These are phyloP conservation scores for Dicycla oo DNA, from an alignment of 2,888 invertebrate genomes.

Conservation along the genomic window DNA sequence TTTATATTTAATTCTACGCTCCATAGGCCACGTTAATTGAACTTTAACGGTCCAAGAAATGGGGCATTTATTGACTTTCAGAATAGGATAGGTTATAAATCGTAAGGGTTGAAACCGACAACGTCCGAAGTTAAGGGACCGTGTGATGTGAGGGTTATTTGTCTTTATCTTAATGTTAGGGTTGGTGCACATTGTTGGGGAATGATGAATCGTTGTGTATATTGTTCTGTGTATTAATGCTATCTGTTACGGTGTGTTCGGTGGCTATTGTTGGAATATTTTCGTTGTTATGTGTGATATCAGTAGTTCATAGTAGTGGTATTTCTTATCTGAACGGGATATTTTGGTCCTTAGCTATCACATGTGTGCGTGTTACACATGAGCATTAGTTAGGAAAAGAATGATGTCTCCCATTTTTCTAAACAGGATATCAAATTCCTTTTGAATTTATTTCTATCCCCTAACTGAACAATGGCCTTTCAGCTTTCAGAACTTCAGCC, in stretches of 20 bases:
- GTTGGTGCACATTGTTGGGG: slow-evolving; percentile 58
- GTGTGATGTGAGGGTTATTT: slow-evolving; percentile 65
- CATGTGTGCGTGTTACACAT: background rate
- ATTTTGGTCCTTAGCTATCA: background rate
- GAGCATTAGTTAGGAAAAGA: background rate
- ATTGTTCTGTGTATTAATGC: slow-evolving; percentile 46
- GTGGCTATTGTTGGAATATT: slow-evolving; percentile 36
- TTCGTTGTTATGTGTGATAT: slow-evolving; percentile 15
- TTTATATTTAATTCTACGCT: slow-evolving; percentile 86
- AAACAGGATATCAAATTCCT: background rate
- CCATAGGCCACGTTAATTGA: slow-evolving; percentile 83
- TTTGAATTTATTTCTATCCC: slow-evolving; percentile 1
- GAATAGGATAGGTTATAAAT: slow-evolving; percentile 71
- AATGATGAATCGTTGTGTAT: slow-evolving; percentile 56
- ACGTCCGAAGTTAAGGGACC: slow-evolving; percentile 62
- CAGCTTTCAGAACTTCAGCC: slow-evolving; percentile 3
- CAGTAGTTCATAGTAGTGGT: slow-evolving; percentile 27
- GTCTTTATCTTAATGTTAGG: slow-evolving; percentile 67
- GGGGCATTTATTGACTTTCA: slow-evolving; percentile 80
- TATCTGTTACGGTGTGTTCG: slow-evolving; percentile 38
- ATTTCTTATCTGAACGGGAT: background rate
- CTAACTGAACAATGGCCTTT: slow-evolving; percentile 5
- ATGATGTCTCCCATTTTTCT: background rate
- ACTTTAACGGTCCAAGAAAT: slow-evolving; percentile 83
- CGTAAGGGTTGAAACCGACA: slow-evolving; percentile 70